Evolutionary conservation across 1,140 invertebrate species (phyloP), one percentile per base, ranked within the genome.

Genomic region (Pantala flavescens): DNA sequence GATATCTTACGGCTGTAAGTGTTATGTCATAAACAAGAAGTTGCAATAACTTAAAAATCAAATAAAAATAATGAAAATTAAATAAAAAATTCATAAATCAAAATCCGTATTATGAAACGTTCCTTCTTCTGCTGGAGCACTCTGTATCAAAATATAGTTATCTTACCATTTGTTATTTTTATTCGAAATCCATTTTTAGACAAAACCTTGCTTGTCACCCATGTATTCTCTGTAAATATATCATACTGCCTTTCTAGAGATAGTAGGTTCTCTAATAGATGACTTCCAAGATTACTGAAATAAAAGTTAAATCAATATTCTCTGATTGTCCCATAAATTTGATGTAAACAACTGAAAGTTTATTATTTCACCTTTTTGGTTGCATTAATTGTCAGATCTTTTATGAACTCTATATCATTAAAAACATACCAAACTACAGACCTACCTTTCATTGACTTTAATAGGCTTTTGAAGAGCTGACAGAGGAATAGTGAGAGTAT

Each of bases 381-480:
- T 21, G 14, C 49, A 16, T 19, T 63, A 1, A 63, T 19, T 12
- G 2, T 19, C 16, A 19, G 49, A 19, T 7, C 49, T 63, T 21
- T 21, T 7, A 63, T 1, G 5, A 14, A 5, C 49, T 11, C 10
- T 16, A 11, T 49, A 49, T 49, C 10, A 16, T 49, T 49, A 49
- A 11, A 9, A 49, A 9, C 43, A 16, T 49, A n/a, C 43, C 9
- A 49, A 49, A 16, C 16, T 11, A 49, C 43, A 49, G 16, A 49
- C 10, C 19, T 73, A 75, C 76, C 71, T 72, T 71, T 73, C 55
- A 73, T 71, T 43, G 19, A 75, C 0, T 21, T 19, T 23, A 9
- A 75, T 72, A 14, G 23, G 19, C 16, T n/a, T 1, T 21, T 73
- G 28, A 23, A 75, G n/a, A 23, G 28, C 24, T 36, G 23, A 23